Percentiles rank a stretch among this genome's conserved stretches.
Evolutionary conservation across 2,888 invertebrate genomes (phyloP).

Genomic region (Dastarcus helophoroides): DNA sequence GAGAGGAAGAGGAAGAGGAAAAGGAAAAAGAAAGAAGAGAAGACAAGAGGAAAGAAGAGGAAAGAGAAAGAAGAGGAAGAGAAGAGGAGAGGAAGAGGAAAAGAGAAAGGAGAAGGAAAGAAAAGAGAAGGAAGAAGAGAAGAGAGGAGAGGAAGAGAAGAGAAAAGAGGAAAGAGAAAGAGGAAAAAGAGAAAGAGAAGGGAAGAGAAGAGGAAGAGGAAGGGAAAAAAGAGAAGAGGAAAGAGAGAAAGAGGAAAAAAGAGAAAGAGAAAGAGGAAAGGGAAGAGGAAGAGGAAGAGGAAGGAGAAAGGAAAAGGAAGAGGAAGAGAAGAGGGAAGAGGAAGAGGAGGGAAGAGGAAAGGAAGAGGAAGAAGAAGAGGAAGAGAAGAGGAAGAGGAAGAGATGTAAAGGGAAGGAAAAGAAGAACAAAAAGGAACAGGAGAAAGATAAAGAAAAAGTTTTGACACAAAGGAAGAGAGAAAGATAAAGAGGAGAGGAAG

Average conservation of each 20-base stretch:
- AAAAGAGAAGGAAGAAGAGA: constrained; percentile 8
- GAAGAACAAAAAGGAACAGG: no score
- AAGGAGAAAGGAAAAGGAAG: constrained; percentile 12
- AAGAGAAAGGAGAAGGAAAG: constrained; percentile 19
- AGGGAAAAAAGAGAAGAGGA: constrained; percentile 6
- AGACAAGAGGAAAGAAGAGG: not conserved
- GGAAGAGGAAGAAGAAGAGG: constrained; percentile 3
- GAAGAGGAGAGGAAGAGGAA: constrained; percentile 6
- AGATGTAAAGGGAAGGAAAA: no score
- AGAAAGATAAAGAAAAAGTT: not conserved
- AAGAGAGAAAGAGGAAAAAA: constrained; percentile 6
- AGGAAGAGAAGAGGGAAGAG: constrained; percentile 12
- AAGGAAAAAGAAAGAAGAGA: constrained; percentile 4
- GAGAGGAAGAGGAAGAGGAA: constrained; percentile 3
- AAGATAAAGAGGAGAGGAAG: no score
- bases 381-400: no score
- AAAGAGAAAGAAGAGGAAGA: constrained; percentile 4
- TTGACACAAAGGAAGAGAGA: not conserved
- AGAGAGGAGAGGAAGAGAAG: constrained; percentile 11
- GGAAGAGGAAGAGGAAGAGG: constrained; percentile 10
- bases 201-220: constrained; percentile 6
- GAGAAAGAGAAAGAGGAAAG: constrained; percentile 5
- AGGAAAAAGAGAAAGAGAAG: constrained; percentile 4
- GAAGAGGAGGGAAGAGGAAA: constrained; percentile 13
- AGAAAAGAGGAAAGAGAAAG: constrained; percentile 2